Evolutionary conservation across 1,140 invertebrate genomes (phyloP), one percentile per base, ranked within the genome.

Genomic region (Diploscapter pachys): DNA sequence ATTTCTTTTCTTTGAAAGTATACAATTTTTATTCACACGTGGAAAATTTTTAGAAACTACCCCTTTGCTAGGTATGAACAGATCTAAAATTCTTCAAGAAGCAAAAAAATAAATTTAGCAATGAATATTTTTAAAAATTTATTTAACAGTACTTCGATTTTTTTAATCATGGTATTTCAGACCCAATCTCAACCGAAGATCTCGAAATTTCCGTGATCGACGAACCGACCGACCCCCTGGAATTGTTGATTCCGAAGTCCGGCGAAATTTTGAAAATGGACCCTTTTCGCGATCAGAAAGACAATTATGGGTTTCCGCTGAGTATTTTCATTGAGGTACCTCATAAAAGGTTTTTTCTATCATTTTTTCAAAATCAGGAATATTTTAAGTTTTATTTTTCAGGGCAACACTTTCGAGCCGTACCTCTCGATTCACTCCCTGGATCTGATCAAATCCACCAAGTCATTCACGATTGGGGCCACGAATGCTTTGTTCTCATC

Each of bases 401-500:
- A 92, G 90, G 95, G 95, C 57, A 93, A 93, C 83, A 88, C 98
- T 5, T 97, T 94, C 85, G 90, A 97, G 86, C 96, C 96, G 54
- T 99, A 98, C 87, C 88, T 98, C 67, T 97, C 94, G 4, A 88
- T 99, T 62, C 93, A 95, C 79, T 97, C 95, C 86, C 90, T 97
- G 87, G 95, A 98, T 88, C 87, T 96, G 62, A 86, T 99, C 51
- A 91, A 90, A 72, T 93, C 97, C 82, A 92, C 97, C 5, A 88
- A 93, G 77, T 93, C 94, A 64, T 98, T 95, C 87, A 88, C 97
- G 56, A 92, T 97, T 77, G 96, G 96, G 65, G 96, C 96, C 5
- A 97, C 95, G 56, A 99, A 99, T 89, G 91, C 96, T 13, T 88
- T 99, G 5, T 99, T 98, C 84, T 94, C 95, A 86, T 95, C 97